These are phyloP conservation scores for Vanessa atalanta DNA, from an alignment of 1,140 invertebrate genomes.

Conservation along the genomic window DNA sequence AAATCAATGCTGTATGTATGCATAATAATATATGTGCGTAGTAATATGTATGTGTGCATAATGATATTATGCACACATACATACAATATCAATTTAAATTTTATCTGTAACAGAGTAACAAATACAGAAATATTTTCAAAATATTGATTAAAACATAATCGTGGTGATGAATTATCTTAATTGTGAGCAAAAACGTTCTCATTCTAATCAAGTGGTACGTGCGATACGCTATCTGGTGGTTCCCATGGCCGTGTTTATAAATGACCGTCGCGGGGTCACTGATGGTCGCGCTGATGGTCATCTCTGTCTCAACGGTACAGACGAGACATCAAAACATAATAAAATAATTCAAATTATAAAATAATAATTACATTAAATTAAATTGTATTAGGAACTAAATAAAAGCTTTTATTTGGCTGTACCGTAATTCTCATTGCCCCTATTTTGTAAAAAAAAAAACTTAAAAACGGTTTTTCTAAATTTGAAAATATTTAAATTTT, in stretches of 20 bases:
- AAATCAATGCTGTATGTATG: too few relatives aligned
- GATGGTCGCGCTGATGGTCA: slow-evolving; percentile 66
- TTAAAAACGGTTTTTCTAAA: background rate
- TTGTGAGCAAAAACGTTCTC: slow-evolving; percentile 64
- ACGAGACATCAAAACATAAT: slow-evolving; percentile 21
- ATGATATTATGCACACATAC: too few relatives aligned
- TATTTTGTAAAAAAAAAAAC: too few relatives aligned
- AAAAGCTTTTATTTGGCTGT: too few relatives aligned
- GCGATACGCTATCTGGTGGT: slow-evolving; percentile 69
- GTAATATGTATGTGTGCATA: too few relatives aligned
- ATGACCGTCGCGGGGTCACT: slow-evolving; percentile 67
- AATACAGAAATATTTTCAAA: background rate
- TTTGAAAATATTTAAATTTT: background rate
- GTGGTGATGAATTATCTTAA: slow-evolving; percentile 46
- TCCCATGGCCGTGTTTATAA: slow-evolving; percentile 73
- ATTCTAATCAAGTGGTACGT: slow-evolving; percentile 67
- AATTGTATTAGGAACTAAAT: too few relatives aligned
- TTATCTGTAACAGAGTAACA: too few relatives aligned
- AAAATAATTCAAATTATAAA: background rate
- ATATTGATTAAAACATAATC: slow-evolving; percentile 32
- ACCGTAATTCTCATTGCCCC: too few relatives aligned
- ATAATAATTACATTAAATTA: background rate
- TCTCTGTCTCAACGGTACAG: slow-evolving; percentile 52
- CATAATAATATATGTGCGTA: too few relatives aligned
- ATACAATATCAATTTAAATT: too few relatives aligned